phyloP scores from a whole-genome alignment of 2,888 invertebrate genomes.

The Nemotelus nigrinus region DNA sequence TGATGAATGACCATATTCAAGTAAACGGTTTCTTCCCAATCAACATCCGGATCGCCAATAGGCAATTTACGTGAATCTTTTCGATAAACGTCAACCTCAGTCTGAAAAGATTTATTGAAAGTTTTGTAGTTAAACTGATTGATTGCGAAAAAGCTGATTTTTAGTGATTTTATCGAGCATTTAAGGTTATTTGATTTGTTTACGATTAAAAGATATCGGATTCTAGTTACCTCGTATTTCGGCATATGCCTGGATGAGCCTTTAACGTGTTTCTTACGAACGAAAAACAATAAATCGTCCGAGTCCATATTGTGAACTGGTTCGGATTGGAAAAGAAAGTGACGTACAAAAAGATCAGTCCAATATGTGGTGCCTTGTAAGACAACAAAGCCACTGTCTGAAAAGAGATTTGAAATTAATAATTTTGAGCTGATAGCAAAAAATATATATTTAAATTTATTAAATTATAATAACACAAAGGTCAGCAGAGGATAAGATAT shows the following conservation, averaged over 20 bases:
- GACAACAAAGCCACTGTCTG: constrained; percentile 92
- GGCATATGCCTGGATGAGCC: constrained; percentile 87
- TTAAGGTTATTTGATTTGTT: background rate
- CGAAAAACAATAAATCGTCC: constrained; percentile 95
- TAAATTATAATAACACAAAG: no score
- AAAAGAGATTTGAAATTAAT: constrained; percentile 54
- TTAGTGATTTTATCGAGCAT: background rate
- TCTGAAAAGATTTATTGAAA: constrained; percentile 66
- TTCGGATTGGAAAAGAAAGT: constrained; percentile 91
- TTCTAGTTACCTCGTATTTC: constrained; percentile 80
- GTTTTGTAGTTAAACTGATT: no score
- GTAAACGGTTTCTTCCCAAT: constrained; percentile 99
- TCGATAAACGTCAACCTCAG: constrained; percentile 96
- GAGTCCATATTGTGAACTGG: constrained; percentile 81
- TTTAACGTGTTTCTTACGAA: constrained; percentile 90
- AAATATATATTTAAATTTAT: no score
- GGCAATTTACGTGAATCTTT: constrained; percentile 97
- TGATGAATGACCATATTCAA: constrained; percentile 97
- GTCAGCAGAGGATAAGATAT: no score
- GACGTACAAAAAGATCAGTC: constrained; percentile 93
- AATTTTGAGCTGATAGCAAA: no score
- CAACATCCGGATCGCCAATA: constrained; percentile 93
- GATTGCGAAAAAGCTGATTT: background rate
- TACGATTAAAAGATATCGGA: no score
- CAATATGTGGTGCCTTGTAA: constrained; percentile 93